phyloP scores from a whole-genome alignment of 1,140 invertebrate genomes.

The Ceratina japonica region DNA sequence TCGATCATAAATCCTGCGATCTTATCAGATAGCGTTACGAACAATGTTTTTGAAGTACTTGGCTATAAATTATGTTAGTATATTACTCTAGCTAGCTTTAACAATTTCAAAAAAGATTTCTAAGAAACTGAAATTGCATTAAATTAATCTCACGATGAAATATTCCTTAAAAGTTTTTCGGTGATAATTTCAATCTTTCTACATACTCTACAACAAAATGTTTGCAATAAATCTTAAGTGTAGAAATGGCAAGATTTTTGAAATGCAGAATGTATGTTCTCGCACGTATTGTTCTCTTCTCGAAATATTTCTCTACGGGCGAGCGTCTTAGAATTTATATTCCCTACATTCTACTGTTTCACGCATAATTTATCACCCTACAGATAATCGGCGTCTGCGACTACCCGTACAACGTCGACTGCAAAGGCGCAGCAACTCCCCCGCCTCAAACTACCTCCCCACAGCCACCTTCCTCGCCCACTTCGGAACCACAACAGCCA shows the following conservation, averaged over 20 bases:
- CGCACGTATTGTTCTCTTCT: not conserved
- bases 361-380: constrained; percentile 54
- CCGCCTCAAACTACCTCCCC: constrained; percentile 10
- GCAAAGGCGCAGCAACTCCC: constrained; percentile 75
- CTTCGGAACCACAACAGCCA: not conserved
- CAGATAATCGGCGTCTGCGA: constrained; percentile 82
- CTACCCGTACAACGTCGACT: constrained; percentile 81
- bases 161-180: no score
- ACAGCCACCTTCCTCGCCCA: not conserved
- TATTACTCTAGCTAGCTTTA: no score
- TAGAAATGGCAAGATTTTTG: not conserved
- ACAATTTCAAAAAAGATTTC: no score
- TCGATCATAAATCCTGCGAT: not conserved
- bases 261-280: not conserved
- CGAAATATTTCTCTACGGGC: no score
- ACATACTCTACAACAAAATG: no score
- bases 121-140: not conserved
- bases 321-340: not conserved
- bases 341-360: not conserved
- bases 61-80: no score
- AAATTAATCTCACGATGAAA: not conserved
- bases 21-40: not conserved
- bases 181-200: no score
- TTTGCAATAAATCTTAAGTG: no score
- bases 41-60: not conserved